Conservation (phyloP, 2,797 vertebrate species). For the Thamnophis elegans region DNA sequence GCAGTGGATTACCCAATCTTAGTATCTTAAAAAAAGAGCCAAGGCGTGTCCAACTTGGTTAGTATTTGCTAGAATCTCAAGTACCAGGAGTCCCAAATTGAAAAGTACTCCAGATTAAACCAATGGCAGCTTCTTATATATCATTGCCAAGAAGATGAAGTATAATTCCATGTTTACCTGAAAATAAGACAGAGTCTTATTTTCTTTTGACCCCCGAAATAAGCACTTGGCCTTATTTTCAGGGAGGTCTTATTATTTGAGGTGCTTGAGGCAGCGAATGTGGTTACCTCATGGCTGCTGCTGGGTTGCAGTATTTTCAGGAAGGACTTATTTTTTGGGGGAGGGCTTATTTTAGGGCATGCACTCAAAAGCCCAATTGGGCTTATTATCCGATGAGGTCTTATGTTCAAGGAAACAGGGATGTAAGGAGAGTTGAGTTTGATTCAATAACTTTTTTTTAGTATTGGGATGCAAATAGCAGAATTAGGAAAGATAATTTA, state of each 20-base stretch:
- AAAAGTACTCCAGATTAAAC: not conserved
- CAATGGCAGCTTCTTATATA: not conserved
- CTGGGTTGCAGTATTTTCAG: no score
- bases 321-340: no score
- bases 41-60: not conserved
- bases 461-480: not conserved
- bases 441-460: not conserved
- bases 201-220: no score
- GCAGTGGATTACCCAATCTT: not conserved
- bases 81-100: not conserved
- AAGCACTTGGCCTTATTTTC: no score
- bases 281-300: no score
- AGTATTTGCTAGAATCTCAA: not conserved
- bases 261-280: no score
- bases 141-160: not conserved
- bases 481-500: not conserved
- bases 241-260: no score
- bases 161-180: not conserved
- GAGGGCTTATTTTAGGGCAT: no score
- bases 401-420: no score
- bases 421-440: not conserved
- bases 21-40: not conserved
- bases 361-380: no score
- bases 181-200: no score
- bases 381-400: no score